Base-by-base conservation (phyloP, 2,888 invertebrate genomes). In the Dicranocentrus wangi region DNA sequence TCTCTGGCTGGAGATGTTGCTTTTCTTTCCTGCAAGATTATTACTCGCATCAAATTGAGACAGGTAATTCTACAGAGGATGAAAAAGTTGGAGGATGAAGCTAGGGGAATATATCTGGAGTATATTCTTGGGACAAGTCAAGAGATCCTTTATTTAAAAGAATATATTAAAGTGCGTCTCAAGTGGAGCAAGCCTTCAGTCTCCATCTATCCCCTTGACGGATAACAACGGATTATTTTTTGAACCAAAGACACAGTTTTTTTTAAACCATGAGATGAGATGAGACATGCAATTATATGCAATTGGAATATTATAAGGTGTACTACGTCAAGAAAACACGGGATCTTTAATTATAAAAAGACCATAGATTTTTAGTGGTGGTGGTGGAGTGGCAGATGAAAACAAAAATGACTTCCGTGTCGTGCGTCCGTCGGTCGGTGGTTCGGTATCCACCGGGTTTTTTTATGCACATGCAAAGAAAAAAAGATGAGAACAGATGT, bases 121-220 rank as follows among this genome's bases (percentile, higher is more conserved):
- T 10, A 51, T 5, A n/a, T 5, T 8, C 51, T 17, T 51, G n/a
- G 51, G n/a, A 51, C 7, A 51, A 51, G 51, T 17, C 51, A n/a
- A 17, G 10, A 55, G 55, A 17, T 32, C 10, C 10, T 47, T 47
- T 47, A 13, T 32, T 32, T 32, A 32, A 32, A 32, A 32, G 32
- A 32, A 10, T 32, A 32, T 32, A 7, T 32, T 32, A 7, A 10
- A 32, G 32, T 10, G 58, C 70, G 70, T 42, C 58, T 70, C n/a
- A 8, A 61, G 21, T 19, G 13, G 0, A 10, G 5, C 21, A 27
- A 15, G 28, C 19, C 63, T 60, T 28, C 27, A 75, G 75, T 75
- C 75, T 75, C 75, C 75, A 75, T 75, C 75, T 75, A 75, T 55
- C 23, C 17, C 32, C 13, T 25, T 58, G 15, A 25, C 2, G 1